Conservation (phyloP, 2,797 vertebrate species). For the Xenops minutus region DNA sequence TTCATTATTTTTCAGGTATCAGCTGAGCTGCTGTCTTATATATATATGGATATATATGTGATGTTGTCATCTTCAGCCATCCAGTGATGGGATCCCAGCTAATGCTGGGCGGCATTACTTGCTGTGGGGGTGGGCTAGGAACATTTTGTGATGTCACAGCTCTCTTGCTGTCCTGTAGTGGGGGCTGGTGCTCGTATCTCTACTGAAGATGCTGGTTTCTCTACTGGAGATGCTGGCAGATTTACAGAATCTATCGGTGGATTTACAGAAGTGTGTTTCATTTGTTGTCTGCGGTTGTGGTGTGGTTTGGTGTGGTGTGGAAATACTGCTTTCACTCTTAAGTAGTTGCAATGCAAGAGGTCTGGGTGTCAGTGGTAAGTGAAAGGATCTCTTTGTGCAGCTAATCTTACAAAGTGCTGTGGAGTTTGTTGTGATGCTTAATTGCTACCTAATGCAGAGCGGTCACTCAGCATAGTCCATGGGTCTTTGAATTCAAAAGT, state of each 20-base stretch:
- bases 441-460: fast-evolving
- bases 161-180: not conserved
- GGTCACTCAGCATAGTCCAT: not conserved
- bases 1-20: fast-evolving
- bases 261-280: not conserved
- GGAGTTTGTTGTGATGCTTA: fast-evolving
- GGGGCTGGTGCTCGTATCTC: not conserved
- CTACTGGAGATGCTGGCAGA: not conserved
- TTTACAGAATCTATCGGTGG: not conserved
- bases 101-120: not conserved
- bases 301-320: not conserved
- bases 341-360: not conserved
- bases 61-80: not conserved
- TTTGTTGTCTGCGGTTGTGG: not conserved
- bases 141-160: fast-evolving
- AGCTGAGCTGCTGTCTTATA: not conserved
- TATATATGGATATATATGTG: not conserved
- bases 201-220: not conserved
- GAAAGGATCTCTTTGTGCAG: not conserved
- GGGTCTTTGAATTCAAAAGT: not conserved
- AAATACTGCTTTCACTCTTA: not conserved
- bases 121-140: not conserved
- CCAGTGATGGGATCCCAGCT: not conserved
- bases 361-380: not conserved
- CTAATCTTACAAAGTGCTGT: not conserved